These are phyloP conservation scores for Helicoverpa armigera DNA, from an alignment of 1,140 invertebrate genomes.

Conservation along the genomic window DNA sequence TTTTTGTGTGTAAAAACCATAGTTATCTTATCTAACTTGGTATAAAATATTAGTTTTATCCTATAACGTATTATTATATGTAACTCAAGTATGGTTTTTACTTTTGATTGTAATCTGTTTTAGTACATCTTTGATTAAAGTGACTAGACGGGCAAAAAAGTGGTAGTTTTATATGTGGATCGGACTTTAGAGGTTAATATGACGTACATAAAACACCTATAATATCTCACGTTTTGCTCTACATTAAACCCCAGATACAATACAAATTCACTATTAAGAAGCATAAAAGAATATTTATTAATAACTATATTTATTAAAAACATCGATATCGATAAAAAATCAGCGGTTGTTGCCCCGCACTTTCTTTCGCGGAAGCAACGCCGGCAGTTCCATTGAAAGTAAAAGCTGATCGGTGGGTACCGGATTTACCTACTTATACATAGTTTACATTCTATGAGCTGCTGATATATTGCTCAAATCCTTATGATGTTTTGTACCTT, in stretches of 20 bases:
- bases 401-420: constrained; percentile 74
- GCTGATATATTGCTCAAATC: constrained; percentile 45
- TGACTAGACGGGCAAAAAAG: constrained; percentile 32
- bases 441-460: constrained; percentile 51
- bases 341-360: constrained; percentile 58
- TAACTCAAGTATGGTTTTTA: constrained; percentile 27
- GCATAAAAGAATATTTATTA: not conserved
- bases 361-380: constrained; percentile 78
- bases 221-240: constrained; percentile 2
- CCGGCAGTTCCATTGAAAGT: constrained; percentile 71
- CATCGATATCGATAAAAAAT: constrained; percentile 64
- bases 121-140: constrained; percentile 12
- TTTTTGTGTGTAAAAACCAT: constrained; percentile 33
- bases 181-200: not conserved
- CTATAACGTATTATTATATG: constrained; percentile 43
- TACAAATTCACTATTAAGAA: too few relatives aligned
- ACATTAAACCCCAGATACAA: not conserved
- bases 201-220: not conserved
- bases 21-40: constrained; percentile 33
- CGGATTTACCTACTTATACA: constrained; percentile 65
- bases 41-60: constrained; percentile 46
- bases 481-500: not conserved
- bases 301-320: too few relatives aligned
- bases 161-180: not conserved
- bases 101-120: constrained; percentile 27